Percentiles rank a stretch among this genome's conserved stretches.
These are phyloP conservation scores for Sander vitreus DNA, from an alignment of 2,113 vertebrate genomes.

Conservation along the genomic window DNA sequence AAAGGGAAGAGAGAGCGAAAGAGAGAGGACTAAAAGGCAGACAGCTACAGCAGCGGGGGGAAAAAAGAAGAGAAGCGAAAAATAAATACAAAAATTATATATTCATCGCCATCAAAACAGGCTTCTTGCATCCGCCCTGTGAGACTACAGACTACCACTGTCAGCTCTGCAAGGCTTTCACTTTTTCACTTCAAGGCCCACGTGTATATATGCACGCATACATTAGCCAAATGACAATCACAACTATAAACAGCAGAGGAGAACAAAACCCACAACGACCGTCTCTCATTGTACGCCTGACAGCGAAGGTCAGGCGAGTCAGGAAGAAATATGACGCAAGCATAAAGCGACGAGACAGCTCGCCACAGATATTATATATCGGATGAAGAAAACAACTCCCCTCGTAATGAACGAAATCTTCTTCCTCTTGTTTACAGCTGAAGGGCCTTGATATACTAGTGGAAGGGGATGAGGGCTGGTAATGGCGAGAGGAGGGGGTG, in stretches of 20 bases:
- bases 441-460: slow-evolving; percentile 60
- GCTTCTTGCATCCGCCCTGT: slow-evolving; percentile 59
- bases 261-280: slow-evolving; percentile 51
- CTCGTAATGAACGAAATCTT: slow-evolving; percentile 66
- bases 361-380: slow-evolving; percentile 61
- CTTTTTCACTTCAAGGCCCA: slow-evolving; percentile 65
- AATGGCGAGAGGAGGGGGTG: slow-evolving; percentile 14
- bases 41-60: slow-evolving; percentile 5
- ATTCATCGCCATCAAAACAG: slow-evolving; percentile 91
- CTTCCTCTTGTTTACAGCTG: slow-evolving; percentile 67
- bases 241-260: slow-evolving; percentile 54
- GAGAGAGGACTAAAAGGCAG: slow-evolving; percentile 78
- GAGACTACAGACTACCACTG: slow-evolving; percentile 65
- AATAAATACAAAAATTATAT: slow-evolving; percentile 83
- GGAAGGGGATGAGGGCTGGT: slow-evolving; percentile 45
- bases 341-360: slow-evolving; percentile 59
- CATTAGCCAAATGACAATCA: slow-evolving; percentile 78
- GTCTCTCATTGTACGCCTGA: slow-evolving; percentile 48
- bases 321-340: slow-evolving; percentile 58
- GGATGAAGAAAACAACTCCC: slow-evolving; percentile 63
- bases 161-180: slow-evolving; percentile 57
- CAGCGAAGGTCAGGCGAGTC: slow-evolving; percentile 69
- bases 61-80: slow-evolving; percentile 69
- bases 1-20: slow-evolving; percentile 23
- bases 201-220: slow-evolving; percentile 66